Percentiles rank a stretch among this genome's conserved stretches.
Conservation (phyloP, 2,113 vertebrate species). For the Grammomys surdaster region DNA sequence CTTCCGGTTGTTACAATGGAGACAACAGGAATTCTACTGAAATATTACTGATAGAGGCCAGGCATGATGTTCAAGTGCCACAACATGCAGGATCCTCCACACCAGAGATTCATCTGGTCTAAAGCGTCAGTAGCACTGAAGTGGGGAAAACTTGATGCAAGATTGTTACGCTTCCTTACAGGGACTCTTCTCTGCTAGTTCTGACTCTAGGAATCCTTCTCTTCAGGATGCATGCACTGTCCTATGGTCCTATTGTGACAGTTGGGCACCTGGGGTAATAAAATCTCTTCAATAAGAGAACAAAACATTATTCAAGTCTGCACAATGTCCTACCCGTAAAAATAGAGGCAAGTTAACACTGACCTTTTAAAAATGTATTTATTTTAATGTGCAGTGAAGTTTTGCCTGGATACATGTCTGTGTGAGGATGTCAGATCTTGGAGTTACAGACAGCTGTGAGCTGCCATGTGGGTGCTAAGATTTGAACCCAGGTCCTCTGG, state of each 20-base stretch:
- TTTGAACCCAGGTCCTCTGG: too few relatives aligned
- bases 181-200: neutral
- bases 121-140: neutral
- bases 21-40: neutral
- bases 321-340: neutral
- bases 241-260: neutral
- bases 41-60: neutral
- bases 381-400: too few relatives aligned
- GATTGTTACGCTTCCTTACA: neutral
- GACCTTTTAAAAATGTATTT: too few relatives aligned
- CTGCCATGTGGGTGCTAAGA: too few relatives aligned
- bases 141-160: neutral
- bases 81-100: neutral
- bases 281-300: neutral
- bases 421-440: too few relatives aligned
- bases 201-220: neutral
- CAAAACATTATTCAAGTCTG: neutral
- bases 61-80: neutral
- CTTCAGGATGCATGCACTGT: neutral
- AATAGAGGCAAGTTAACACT: neutral
- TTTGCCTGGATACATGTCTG: too few relatives aligned
- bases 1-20: neutral
- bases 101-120: neutral
- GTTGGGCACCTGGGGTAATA: neutral
- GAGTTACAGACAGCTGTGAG: too few relatives aligned